Conservation (phyloP, 2,113 vertebrate species). For the Megalops atlanticus region DNA sequence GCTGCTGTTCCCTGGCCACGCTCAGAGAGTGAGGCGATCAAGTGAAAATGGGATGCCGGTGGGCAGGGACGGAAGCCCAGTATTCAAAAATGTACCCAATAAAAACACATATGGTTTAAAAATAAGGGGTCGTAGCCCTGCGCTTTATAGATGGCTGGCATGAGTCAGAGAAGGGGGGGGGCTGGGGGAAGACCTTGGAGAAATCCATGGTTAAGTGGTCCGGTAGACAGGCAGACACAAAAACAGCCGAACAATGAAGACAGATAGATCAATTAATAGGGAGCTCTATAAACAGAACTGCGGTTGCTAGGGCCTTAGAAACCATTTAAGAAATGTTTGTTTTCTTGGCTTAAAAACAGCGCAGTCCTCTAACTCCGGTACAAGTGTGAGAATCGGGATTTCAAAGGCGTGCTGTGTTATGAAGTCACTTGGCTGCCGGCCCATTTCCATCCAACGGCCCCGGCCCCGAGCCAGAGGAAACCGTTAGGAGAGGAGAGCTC, state of each 20-base stretch:
- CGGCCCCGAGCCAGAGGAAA: constrained; percentile 74
- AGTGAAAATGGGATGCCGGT: constrained; percentile 41
- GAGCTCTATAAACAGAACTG: neutral
- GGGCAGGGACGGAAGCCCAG: constrained; percentile 33
- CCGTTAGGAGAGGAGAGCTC: constrained; percentile 62
- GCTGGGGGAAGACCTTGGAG: constrained; percentile 24
- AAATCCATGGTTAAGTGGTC: constrained; percentile 29
- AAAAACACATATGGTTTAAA: constrained; percentile 71
- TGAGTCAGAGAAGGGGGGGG: constrained; percentile 33
- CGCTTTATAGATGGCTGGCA: neutral
- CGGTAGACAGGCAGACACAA: constrained; percentile 41
- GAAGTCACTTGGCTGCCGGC: constrained; percentile 78
- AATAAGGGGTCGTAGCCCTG: constrained; percentile 46
- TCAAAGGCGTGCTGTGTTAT: constrained; percentile 57
- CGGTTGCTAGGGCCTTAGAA: constrained; percentile 38
- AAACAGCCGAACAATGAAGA: constrained; percentile 40
- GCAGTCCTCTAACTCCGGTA: constrained; percentile 24
- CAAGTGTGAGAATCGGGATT: constrained; percentile 42
- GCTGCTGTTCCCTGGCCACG: constrained; percentile 49
- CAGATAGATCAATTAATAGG: constrained; percentile 32
- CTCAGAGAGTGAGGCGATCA: constrained; percentile 49
- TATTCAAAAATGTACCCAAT: constrained; percentile 62
- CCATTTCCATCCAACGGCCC: constrained; percentile 76
- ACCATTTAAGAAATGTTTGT: constrained; percentile 38
- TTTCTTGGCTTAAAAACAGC: constrained; percentile 27